Percentiles rank a stretch among this genome's conserved stretches.
Evolutionary conservation across 2,113 vertebrate genomes (phyloP).

Genomic region (Pyxicephalus adspersus): DNA sequence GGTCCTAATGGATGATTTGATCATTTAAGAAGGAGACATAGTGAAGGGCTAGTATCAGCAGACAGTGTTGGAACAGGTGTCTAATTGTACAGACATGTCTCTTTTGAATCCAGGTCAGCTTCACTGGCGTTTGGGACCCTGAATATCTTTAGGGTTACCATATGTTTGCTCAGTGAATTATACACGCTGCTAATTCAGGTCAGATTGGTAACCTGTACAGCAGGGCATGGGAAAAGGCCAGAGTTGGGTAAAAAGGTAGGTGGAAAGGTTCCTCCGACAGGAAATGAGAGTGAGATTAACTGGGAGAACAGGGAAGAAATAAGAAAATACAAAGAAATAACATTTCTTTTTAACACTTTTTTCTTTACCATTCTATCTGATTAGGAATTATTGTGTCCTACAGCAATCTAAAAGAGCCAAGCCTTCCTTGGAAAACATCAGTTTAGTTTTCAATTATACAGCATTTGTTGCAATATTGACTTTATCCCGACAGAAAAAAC

Average conservation of each 20-base stretch:
- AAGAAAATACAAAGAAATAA: not conserved
- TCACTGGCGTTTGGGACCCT: not conserved
- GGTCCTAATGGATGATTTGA: slow-evolving; percentile 37
- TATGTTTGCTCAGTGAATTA: slow-evolving; percentile 50
- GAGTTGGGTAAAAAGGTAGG: not conserved
- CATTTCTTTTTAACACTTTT: too few species aligned
- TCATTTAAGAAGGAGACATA: slow-evolving; percentile 35
- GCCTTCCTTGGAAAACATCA: too few species aligned
- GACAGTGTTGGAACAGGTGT: slow-evolving; percentile 35
- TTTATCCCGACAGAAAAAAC: too few species aligned
- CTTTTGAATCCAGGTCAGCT: not conserved
- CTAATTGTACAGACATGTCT: slow-evolving; percentile 45
- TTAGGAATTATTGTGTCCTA: too few species aligned
- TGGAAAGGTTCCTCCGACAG: slow-evolving; percentile 17
- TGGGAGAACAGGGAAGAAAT: not conserved
- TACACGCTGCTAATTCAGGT: slow-evolving; percentile 29
- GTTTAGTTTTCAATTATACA: too few species aligned
- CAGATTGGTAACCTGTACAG: slow-evolving; percentile 45
- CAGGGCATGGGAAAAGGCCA: slow-evolving; percentile 25
- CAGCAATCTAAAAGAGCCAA: too few species aligned
- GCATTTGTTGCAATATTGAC: too few species aligned
- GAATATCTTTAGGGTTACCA: slow-evolving; percentile 12
- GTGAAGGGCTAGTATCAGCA: slow-evolving; percentile 19
- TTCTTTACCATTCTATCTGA: too few species aligned
- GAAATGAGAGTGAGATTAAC: slow-evolving; percentile 32